phyloP scores from a whole-genome alignment of 1,140 invertebrate species.

The Tetragnatha versicolor region DNA sequence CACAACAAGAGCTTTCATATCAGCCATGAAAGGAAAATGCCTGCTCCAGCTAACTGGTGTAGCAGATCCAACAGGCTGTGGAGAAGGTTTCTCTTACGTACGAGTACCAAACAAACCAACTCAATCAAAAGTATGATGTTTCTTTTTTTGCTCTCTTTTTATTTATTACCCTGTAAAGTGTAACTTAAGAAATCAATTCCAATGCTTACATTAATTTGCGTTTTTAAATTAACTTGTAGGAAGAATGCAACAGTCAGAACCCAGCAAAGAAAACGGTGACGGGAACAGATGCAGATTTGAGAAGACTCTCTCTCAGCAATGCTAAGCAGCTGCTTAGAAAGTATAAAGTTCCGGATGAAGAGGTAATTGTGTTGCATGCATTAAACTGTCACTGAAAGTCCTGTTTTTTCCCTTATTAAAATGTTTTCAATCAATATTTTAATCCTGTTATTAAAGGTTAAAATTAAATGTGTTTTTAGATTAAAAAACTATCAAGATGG shows the following conservation, averaged over 20 bases:
- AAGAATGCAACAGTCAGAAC: constrained; percentile 69
- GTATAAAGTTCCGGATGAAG: constrained; percentile 97
- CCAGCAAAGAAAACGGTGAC: constrained; percentile 97
- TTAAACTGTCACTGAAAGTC: neutral
- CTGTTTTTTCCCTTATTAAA: too few relatives aligned
- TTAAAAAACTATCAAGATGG: constrained; percentile 97
- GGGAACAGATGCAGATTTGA: constrained; percentile 97
- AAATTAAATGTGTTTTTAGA: constrained; percentile 66
- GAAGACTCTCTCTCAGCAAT: constrained; percentile 92
- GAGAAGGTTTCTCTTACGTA: constrained; percentile 97
- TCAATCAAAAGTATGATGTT: constrained; percentile 61
- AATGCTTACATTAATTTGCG: constrained; percentile 14
- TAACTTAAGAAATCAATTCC: too few relatives aligned
- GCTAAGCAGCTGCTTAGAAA: constrained; percentile 94
- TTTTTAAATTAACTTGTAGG: constrained; percentile 56
- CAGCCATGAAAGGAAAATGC: constrained; percentile 97
- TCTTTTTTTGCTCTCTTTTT: too few relatives aligned
- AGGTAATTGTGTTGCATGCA: constrained; percentile 68
- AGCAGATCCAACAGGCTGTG: constrained; percentile 91
- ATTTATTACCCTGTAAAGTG: too few relatives aligned
- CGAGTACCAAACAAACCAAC: constrained; percentile 92
- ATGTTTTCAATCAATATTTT: too few relatives aligned
- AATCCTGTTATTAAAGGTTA: too few relatives aligned
- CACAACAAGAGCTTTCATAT: constrained; percentile 92
- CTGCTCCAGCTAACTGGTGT: constrained; percentile 92